Base-by-base conservation (phyloP, 2,113 vertebrate species). In the Gallinago media region DNA sequence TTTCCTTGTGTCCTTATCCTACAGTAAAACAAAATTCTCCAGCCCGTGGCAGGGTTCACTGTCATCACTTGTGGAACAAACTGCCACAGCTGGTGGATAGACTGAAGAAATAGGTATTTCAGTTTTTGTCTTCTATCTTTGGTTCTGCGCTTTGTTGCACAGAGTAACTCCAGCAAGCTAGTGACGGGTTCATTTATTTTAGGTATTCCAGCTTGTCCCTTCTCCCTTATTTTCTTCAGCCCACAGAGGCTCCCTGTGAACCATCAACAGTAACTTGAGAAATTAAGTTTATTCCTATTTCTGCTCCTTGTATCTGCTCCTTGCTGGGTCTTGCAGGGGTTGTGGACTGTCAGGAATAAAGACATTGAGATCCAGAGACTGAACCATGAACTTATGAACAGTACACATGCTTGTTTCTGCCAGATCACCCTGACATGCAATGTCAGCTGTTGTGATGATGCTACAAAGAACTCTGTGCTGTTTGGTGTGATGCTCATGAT, bases 351-450 rank as follows among this genome's bases (percentile, higher is more conserved):
- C 4, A 14, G 66, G 25, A 67, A 25, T 54, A 38, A 75, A 75
- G 21, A 59, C 19, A 38, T 6, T 0, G 5, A 82, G 34, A 8
- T 61, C 7, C 29, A 46, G 71, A 55, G 56, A 34, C 29, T 44
- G 47, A 77, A 25, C 68, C 49, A 38, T 56, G 59, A 67, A 9
- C 38, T 85, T 63, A 15, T 2, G 26, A 54, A 54, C 52, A 74
- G 65, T 31, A 34, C 15, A 11, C 34, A 4, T 15, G 8, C 3
- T 65, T 38, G 14, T 0, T 85, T 85, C 50, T 88, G 38, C 62
- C 34, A 63, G 23, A 29, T 34, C 55, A 31, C 23, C 21, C 7
- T 31, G 9, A 2, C 12, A 19, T 1, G 0, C 38, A 52, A 27
- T 29, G 5, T 1, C 23, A 38, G n/a, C 6, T 74, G 46, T 87